These are phyloP conservation scores for Lomographa bimaculata DNA, from an alignment of 2,888 invertebrate species.

Conservation along the genomic window DNA sequence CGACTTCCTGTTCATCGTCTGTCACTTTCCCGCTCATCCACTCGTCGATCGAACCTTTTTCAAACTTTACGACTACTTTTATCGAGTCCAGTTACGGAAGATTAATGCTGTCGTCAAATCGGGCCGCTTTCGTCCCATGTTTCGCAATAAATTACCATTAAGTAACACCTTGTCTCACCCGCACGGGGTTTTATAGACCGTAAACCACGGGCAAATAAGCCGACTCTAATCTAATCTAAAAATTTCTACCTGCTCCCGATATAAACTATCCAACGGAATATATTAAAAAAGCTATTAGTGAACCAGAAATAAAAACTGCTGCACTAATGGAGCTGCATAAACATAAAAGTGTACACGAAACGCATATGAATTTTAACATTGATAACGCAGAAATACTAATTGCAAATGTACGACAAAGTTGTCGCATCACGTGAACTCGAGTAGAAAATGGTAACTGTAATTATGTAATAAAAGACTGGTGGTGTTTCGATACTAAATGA, in stretches of 20 bases:
- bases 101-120: conserved; percentile 73
- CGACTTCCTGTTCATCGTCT: conserved; percentile 62
- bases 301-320: conserved; percentile 46
- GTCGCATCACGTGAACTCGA: conserved; percentile 40
- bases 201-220: conserved; percentile 62
- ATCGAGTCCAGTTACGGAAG: conserved; percentile 66
- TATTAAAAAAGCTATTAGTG: conserved; percentile 46
- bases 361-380: conserved; percentile 55
- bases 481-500: conserved; percentile 62
- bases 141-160: conserved; percentile 80
- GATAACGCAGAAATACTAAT: conserved; percentile 48
- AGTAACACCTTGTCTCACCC: conserved; percentile 73
- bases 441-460: conserved; percentile 55
- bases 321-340: conserved; percentile 52
- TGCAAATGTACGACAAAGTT: conserved; percentile 54
- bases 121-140: conserved; percentile 56
- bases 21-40: conserved; percentile 45
- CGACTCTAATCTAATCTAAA: conserved; percentile 70
- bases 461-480: conserved; percentile 69
- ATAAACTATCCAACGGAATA: conserved; percentile 50
- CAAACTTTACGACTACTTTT: conserved; percentile 52
- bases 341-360: conserved; percentile 48
- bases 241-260: conserved; percentile 69
- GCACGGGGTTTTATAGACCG: conserved; percentile 64
- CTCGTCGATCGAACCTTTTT: conserved; percentile 52